These are phyloP conservation scores for Mycogona germanica DNA, from an alignment of 2,888 invertebrate species.

Conservation along the genomic window DNA sequence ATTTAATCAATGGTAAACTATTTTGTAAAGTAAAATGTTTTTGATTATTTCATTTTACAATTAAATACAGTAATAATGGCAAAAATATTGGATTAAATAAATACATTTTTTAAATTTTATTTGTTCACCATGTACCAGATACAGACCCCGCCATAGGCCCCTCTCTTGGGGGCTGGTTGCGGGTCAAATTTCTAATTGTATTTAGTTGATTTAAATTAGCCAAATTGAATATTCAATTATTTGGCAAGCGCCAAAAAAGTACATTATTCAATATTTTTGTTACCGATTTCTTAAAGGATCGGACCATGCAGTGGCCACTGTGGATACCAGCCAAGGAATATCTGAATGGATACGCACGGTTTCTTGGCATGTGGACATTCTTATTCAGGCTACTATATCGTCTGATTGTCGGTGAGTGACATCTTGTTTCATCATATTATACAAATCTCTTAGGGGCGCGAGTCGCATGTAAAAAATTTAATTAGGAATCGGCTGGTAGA, in stretches of 20 bases:
- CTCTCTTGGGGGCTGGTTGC: no score
- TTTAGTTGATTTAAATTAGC: background rate
- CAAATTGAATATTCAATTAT: background rate
- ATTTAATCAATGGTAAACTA: no score
- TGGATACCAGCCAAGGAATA: conserved; percentile 46
- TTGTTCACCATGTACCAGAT: background rate
- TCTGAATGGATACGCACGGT: conserved; percentile 39
- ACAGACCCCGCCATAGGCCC: no score
- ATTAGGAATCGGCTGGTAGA: background rate
- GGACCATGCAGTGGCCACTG: conserved; percentile 40
- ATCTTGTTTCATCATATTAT: background rate
- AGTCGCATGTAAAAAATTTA: no score
- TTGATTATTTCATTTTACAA: no score
- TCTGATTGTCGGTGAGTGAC: conserved; percentile 25
- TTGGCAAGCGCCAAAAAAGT: background rate
- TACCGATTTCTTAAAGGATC: conserved; percentile 32
- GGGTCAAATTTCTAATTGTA: no score
- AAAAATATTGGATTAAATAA: background rate
- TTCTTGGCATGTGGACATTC: conserved; percentile 28
- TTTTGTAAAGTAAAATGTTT: no score
- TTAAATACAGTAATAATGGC: no score
- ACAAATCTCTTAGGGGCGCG: no score
- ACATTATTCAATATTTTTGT: conserved; percentile 14
- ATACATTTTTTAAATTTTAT: background rate
- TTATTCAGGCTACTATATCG: conserved; percentile 34